phyloP scores from a whole-genome alignment of 2,888 invertebrate genomes.

The Chrysolina haemoptera region DNA sequence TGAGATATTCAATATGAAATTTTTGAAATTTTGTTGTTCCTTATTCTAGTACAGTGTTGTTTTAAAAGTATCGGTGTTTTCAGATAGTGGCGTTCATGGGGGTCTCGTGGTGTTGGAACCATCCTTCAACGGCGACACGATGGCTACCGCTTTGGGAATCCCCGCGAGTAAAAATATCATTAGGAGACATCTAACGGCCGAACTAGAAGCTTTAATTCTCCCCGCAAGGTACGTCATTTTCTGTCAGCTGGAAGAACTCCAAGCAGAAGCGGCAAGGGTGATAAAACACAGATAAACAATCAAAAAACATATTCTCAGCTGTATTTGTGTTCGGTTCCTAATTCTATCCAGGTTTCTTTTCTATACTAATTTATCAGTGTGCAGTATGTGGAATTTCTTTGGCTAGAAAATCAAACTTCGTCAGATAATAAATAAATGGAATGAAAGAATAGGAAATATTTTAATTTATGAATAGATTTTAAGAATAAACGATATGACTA shows the following conservation, averaged over 20 bases:
- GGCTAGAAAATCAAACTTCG: constrained; percentile 24
- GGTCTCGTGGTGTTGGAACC: constrained; percentile 94
- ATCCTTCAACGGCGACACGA: constrained; percentile 94
- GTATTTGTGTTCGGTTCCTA: constrained; percentile 21
- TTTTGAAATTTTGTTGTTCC: too few relatives aligned
- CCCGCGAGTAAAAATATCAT: constrained; percentile 95
- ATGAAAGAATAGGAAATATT: constrained; percentile 26
- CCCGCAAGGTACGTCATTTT: constrained; percentile 94
- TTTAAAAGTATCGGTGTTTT: constrained; percentile 42
- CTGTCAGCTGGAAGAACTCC: constrained; percentile 89
- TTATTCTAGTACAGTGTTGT: too few relatives aligned
- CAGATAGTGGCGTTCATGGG: constrained; percentile 95
- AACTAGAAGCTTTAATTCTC: constrained; percentile 90
- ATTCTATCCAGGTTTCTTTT: not conserved
- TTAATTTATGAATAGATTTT: constrained; percentile 24
- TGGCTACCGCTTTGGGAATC: constrained; percentile 93
- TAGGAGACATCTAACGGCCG: constrained; percentile 90
- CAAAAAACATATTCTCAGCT: constrained; percentile 25
- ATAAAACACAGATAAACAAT: constrained; percentile 72
- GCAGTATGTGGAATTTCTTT: constrained; percentile 14
- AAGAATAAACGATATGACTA: constrained; percentile 21
- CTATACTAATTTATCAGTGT: constrained; percentile 22
- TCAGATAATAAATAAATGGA: constrained; percentile 22
- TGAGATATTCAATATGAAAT: too few relatives aligned
- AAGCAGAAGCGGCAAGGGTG: constrained; percentile 82